phyloP scores from a whole-genome alignment of 2,888 invertebrate species.

The Fissipunctia ypsillon region DNA sequence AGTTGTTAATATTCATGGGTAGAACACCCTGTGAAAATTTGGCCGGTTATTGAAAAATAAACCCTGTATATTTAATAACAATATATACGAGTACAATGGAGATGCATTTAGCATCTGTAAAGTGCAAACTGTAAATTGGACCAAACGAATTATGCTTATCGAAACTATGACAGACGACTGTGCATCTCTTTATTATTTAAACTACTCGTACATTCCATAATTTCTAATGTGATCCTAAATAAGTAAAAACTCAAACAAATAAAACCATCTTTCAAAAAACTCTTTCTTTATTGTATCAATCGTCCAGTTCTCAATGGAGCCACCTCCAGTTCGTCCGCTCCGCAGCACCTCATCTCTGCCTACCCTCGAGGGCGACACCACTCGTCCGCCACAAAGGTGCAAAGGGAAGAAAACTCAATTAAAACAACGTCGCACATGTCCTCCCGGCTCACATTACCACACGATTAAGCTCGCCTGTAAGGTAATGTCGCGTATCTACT shows the following conservation, averaged over 20 bases:
- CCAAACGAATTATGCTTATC: neutral
- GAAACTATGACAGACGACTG: neutral
- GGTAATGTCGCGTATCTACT: constrained; percentile 55
- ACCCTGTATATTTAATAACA: no score
- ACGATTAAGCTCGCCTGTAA: constrained; percentile 77
- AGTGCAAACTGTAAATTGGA: neutral
- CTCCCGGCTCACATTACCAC: constrained; percentile 78
- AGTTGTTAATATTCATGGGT: no score
- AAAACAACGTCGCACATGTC: constrained; percentile 80
- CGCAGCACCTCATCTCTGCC: constrained; percentile 45
- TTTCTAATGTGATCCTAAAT: neutral
- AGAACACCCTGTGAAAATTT: no score
- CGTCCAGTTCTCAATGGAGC: constrained; percentile 38
- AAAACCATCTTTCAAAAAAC: constrained; percentile 2
- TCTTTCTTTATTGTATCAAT: constrained; percentile 6
- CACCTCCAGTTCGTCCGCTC: constrained; percentile 62
- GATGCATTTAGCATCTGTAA: neutral
- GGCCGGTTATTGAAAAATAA: no score
- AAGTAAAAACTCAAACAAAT: neutral
- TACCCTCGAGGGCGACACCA: constrained; percentile 73
- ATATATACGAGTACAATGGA: no score
- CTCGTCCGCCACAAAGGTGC: constrained; percentile 81
- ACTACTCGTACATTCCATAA: neutral
- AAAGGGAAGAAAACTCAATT: constrained; percentile 84
- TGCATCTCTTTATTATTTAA: neutral